Evolutionary conservation across 2,797 vertebrate genomes (phyloP).

Genomic region (Pseudochirops corinnae): DNA sequence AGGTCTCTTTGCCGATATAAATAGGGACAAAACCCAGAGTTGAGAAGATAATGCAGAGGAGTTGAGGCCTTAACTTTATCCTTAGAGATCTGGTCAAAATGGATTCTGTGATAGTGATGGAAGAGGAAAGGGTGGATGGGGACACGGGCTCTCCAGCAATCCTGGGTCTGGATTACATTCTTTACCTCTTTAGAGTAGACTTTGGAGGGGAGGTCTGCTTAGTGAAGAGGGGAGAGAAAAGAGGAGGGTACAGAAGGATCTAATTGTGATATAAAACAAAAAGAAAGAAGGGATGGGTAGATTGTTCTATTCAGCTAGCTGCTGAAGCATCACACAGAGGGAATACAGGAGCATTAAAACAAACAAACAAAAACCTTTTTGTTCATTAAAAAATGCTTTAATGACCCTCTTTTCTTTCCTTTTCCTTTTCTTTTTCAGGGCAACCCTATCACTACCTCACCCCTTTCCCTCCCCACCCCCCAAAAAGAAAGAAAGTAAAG

Average conservation of each 20-base stretch:
- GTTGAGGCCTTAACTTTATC: slow-evolving; percentile 8
- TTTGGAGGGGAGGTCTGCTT: neutral
- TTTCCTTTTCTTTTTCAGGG: neutral
- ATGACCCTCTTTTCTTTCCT: neutral
- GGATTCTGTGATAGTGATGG: neutral
- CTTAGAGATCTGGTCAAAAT: slow-evolving; percentile 9
- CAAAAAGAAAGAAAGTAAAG: neutral
- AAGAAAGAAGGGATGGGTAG: neutral
- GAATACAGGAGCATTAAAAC: neutral
- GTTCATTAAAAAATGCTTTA: neutral
- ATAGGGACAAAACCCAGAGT: neutral
- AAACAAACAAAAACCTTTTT: neutral
- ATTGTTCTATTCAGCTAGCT: neutral
- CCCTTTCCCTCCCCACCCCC: neutral
- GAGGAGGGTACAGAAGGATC: neutral
- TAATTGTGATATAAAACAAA: neutral
- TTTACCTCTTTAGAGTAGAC: neutral
- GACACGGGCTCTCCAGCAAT: neutral
- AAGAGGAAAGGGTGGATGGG: neutral
- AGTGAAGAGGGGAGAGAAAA: neutral
- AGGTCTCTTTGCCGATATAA: slow-evolving; percentile 12
- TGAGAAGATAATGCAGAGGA: neutral
- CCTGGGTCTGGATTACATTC: neutral
- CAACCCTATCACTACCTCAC: neutral
- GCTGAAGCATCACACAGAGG: neutral